Conservation (phyloP, 2,888 invertebrate genomes). For the Anorthoa munda region DNA sequence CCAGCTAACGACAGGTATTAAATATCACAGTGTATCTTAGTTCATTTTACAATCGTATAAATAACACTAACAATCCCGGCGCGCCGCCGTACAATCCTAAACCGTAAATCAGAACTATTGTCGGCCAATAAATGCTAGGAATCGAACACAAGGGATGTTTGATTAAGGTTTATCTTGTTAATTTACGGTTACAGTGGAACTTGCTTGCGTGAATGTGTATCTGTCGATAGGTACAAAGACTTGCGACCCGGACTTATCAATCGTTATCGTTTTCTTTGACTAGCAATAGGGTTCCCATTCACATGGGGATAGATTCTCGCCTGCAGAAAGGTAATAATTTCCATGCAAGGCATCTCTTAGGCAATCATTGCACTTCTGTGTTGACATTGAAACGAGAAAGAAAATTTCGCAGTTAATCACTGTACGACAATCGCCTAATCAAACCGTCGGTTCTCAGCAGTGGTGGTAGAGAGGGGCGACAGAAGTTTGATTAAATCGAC, state of each 20-base stretch:
- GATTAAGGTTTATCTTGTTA: conserved; percentile 90
- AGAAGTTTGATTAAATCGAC: too few relatives aligned
- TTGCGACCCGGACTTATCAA: conserved; percentile 20
- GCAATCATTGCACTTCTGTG: background rate
- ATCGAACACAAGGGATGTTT: conserved; percentile 89
- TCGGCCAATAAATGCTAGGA: conserved; percentile 87
- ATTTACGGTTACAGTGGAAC: conserved; percentile 86
- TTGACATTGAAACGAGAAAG: background rate
- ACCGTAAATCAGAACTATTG: conserved; percentile 90
- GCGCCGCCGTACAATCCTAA: conserved; percentile 79
- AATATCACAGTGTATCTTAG: conserved; percentile 65
- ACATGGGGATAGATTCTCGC: background rate
- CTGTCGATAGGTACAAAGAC: conserved; percentile 41
- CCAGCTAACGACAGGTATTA: conserved; percentile 15
- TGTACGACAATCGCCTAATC: background rate
- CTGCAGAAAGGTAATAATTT: background rate
- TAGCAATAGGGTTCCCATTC: background rate
- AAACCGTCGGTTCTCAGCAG: too few relatives aligned
- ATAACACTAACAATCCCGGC: conserved; percentile 82
- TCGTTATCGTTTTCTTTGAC: conserved; percentile 35
- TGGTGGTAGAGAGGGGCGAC: too few relatives aligned
- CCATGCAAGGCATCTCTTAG: background rate
- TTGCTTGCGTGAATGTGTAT: conserved; percentile 61
- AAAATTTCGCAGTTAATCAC: background rate
- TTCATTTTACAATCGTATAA: conserved; percentile 76